Conservation (phyloP, 2,888 invertebrate genomes). For the Lacanobia oleracea region DNA sequence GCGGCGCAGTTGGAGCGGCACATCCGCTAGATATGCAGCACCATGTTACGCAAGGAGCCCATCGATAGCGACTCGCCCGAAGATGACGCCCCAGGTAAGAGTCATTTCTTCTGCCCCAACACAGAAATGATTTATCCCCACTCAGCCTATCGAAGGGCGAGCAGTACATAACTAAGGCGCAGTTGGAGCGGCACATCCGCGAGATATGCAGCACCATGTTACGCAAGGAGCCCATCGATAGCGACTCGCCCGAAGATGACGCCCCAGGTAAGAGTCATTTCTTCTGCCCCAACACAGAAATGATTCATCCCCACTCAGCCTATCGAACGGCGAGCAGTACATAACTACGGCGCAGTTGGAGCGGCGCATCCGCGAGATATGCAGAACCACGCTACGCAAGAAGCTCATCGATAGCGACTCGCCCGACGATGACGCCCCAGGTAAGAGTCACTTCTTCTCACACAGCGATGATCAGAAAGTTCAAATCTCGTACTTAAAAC, state of each 20-base stretch:
- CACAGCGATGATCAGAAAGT: too few relatives aligned
- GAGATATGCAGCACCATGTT: too few relatives aligned
- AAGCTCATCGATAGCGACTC: conserved; percentile 80
- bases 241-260: too few relatives aligned
- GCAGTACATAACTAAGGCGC: too few relatives aligned
- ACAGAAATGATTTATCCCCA: too few relatives aligned
- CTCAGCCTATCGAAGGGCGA: too few relatives aligned
- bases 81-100: conserved; percentile 81
- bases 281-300: not conserved
- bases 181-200: too few relatives aligned
- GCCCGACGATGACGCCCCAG: conserved; percentile 81
- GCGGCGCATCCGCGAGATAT: conserved; percentile 93
- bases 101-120: too few relatives aligned
- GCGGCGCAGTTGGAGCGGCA: conserved; percentile 95
- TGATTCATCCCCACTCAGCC: conserved; percentile 82
- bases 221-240: too few relatives aligned
- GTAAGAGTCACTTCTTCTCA: conserved; percentile 59
- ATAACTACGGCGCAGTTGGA: conserved; percentile 96
- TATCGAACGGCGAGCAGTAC: conserved; percentile 96
- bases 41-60: conserved; percentile 79
- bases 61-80: conserved; percentile 81
- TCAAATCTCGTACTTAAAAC: too few relatives aligned
- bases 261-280: too few relatives aligned
- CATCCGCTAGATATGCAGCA: conserved; percentile 92
- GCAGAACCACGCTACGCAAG: conserved; percentile 82